Evolutionary conservation across 2,797 vertebrate species (phyloP).

Genomic region (Typhlichthys subterraneus): DNA sequence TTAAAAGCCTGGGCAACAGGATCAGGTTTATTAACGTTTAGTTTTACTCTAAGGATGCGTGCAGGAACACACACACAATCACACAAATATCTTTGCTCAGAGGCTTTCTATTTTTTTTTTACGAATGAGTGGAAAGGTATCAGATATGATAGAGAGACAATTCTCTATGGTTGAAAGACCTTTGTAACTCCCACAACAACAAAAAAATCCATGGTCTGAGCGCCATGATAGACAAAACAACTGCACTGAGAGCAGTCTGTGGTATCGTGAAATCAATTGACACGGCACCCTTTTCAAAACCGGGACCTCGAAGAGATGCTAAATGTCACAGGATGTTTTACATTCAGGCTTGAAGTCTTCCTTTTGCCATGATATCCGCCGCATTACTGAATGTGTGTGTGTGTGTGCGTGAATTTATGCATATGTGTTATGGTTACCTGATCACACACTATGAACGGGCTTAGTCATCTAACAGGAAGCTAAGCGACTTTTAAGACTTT

Average conservation of each 20-base stretch:
- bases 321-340: conserved; percentile 9
- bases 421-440: conserved; percentile 9
- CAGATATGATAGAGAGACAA: conserved; percentile 30
- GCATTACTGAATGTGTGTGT: neutral
- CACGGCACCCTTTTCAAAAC: conserved; percentile 15
- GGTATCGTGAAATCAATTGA: conserved; percentile 43
- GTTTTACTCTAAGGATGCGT: neutral
- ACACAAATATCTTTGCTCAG: conserved; percentile 8
- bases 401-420: neutral
- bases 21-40: too few relatives aligned
- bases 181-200: conserved; percentile 10
- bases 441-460: conserved; percentile 14
- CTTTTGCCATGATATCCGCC: conserved; percentile 2
- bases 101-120: conserved; percentile 1
- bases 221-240: conserved; percentile 48
- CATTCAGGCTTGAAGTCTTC: conserved; percentile 7
- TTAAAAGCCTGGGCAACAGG: too few relatives aligned
- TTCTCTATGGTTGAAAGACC: conserved; percentile 12
- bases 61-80: neutral
- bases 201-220: conserved; percentile 19
- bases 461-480: conserved; percentile 27
- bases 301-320: neutral
- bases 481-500: too few relatives aligned
- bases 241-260: conserved; percentile 5
- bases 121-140: conserved; percentile 4